Evolutionary conservation across 2,888 invertebrate species (phyloP).

Genomic region (Hirtodrosophila histrioides): DNA sequence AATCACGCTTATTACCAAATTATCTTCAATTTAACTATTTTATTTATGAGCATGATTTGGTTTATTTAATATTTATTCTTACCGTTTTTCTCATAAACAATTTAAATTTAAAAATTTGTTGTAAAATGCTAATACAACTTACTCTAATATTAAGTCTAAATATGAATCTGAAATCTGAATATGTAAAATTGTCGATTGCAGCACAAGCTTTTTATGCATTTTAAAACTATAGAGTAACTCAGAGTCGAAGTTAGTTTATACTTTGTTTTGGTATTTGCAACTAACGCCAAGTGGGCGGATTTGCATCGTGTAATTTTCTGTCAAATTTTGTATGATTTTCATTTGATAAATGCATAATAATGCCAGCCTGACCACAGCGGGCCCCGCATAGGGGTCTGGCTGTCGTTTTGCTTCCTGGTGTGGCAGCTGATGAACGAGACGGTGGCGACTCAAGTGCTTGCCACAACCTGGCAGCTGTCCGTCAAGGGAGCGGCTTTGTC

Average conservation of each 20-base stretch:
- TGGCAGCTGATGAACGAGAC: conserved; percentile 15
- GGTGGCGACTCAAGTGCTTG: conserved; percentile 13
- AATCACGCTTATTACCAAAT: too few species aligned
- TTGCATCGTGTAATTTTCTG: conserved; percentile 61
- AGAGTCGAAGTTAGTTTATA: neutral
- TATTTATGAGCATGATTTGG: too few species aligned
- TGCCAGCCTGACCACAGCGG: conserved; percentile 36
- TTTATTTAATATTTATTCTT: too few species aligned
- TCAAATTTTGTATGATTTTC: conserved; percentile 64
- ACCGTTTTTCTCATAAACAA: too few species aligned
- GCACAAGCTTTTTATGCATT: too few species aligned
- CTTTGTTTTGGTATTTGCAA: conserved; percentile 10
- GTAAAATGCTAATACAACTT: too few species aligned
- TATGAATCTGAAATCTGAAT: too few species aligned
- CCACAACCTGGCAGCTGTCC: conserved; percentile 27
- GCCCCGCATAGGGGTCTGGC: neutral
- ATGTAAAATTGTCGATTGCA: too few species aligned
- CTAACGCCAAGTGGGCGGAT: conserved; percentile 61
- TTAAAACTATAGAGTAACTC: conserved; percentile 13
- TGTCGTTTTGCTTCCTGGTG: conserved; percentile 44
- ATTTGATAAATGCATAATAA: conserved; percentile 63
- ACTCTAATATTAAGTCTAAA: too few species aligned
- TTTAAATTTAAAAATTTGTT: too few species aligned
- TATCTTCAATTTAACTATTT: too few species aligned
- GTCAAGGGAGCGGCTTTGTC: conserved; percentile 34